Conservation (phyloP, 2,797 vertebrate species). For the Hyperoplus lanceolatus region DNA sequence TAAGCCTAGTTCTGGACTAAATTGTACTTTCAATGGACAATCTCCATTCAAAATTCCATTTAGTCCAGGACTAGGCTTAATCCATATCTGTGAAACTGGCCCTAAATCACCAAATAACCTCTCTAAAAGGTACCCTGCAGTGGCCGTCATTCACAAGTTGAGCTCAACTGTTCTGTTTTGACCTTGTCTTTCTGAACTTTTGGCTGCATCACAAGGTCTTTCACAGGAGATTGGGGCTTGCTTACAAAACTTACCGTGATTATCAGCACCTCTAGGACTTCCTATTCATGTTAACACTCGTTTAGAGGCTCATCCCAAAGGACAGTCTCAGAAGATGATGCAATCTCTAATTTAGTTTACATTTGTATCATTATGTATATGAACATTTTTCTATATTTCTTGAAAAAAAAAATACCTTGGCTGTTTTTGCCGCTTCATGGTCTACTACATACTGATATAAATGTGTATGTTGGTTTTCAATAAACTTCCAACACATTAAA, state of each 20-base stretch:
- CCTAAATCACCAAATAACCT: conserved; percentile 2
- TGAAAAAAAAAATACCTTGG: too few relatives aligned
- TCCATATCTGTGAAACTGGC: too few relatives aligned
- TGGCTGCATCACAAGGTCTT: neutral
- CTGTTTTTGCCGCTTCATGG: neutral
- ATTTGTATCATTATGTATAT: neutral
- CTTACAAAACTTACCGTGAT: neutral
- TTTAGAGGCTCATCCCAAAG: neutral
- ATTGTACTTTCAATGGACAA: too few relatives aligned
- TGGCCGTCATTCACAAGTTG: neutral
- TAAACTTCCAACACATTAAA: neutral
- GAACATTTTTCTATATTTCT: neutral
- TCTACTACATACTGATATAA: neutral
- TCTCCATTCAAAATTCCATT: too few relatives aligned
- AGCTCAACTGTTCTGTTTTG: neutral
- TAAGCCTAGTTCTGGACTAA: too few relatives aligned
- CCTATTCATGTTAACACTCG: neutral
- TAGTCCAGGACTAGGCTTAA: too few relatives aligned
- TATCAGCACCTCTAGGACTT: neutral
- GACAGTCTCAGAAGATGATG: too few relatives aligned
- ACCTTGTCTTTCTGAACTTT: conserved; percentile 3
- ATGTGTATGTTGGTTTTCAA: neutral
- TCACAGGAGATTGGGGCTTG: neutral
- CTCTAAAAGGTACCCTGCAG: neutral
- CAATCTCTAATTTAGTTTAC: neutral